phyloP scores from a whole-genome alignment of 2,888 invertebrate genomes.

The Sesamia inferens region DNA sequence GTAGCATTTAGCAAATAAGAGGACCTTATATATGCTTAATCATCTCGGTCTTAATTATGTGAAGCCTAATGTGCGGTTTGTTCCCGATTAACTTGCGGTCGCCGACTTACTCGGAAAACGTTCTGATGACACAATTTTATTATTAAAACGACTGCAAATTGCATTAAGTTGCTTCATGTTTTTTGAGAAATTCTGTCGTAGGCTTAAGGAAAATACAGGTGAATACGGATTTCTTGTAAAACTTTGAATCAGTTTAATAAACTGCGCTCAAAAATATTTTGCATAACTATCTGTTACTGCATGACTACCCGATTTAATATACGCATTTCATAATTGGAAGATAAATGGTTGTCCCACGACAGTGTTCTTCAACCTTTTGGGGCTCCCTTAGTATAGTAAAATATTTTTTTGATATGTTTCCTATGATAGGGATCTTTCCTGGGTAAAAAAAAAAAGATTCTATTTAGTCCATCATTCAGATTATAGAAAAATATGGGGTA shows the following conservation, averaged over 20 bases:
- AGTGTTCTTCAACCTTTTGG: no score
- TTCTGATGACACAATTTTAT: slow-evolving; percentile 42
- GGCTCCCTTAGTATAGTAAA: no score
- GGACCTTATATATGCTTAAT: slow-evolving; percentile 18
- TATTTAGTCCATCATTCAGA: no score
- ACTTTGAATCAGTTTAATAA: background rate
- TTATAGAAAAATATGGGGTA: no score
- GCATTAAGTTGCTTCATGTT: slow-evolving; percentile 8
- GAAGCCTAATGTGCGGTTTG: slow-evolving; percentile 73
- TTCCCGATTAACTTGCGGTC: slow-evolving; percentile 72
- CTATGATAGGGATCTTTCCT: no score
- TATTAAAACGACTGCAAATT: slow-evolving; percentile 35
- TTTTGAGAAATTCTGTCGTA: slow-evolving; percentile 20
- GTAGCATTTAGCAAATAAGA: slow-evolving; percentile 11
- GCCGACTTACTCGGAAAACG: slow-evolving; percentile 62
- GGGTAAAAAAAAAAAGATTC: no score
- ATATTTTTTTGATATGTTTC: no score
- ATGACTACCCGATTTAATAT: background rate
- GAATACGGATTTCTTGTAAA: no score
- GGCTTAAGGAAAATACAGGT: slow-evolving; percentile 9
- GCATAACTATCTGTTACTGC: background rate
- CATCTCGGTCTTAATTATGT: slow-evolving; percentile 67
- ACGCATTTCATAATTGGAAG: slow-evolving; percentile 1
- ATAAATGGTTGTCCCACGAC: background rate
- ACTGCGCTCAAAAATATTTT: no score